A percentile compares a stretch with the other conserved stretches of the same genome.
phyloP scores from a whole-genome alignment of 1,140 invertebrate genomes.

The Zaprionus ornatus region DNA sequence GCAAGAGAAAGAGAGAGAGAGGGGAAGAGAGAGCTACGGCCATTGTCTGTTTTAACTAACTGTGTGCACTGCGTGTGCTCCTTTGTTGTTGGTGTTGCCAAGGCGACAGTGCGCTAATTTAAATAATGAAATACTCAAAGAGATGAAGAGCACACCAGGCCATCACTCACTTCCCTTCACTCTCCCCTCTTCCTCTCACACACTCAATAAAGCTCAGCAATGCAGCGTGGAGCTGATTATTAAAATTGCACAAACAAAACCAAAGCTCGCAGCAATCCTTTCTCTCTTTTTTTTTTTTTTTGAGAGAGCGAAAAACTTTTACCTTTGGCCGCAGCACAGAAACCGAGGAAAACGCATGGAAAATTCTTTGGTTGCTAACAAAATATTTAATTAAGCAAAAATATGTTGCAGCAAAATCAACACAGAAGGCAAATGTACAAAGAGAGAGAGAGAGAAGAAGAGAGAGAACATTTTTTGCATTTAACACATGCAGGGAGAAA shows the following conservation, averaged over 20 bases:
- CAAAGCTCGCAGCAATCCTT: background rate
- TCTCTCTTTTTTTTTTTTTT: slow-evolving; percentile 9
- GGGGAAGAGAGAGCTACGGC: slow-evolving; percentile 34
- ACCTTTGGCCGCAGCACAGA: slow-evolving; percentile 25
- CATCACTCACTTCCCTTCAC: background rate
- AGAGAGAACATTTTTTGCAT: background rate
- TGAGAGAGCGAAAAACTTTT: slow-evolving; percentile 5
- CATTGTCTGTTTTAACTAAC: slow-evolving; percentile 62
- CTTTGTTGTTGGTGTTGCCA: slow-evolving; percentile 51
- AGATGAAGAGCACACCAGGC: slow-evolving; percentile 16
- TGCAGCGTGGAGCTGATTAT: slow-evolving; percentile 55
- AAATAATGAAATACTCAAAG: slow-evolving; percentile 69
- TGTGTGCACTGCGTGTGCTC: slow-evolving; percentile 32
- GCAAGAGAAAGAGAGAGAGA: background rate
- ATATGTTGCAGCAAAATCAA: slow-evolving; percentile 63
- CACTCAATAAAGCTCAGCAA: slow-evolving; percentile 17
- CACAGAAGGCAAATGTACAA: slow-evolving; percentile 26
- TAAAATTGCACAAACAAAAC: slow-evolving; percentile 40
- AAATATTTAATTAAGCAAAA: slow-evolving; percentile 81
- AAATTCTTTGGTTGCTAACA: slow-evolving; percentile 50
- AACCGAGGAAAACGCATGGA: slow-evolving; percentile 26
- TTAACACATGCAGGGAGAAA: slow-evolving; percentile 24
- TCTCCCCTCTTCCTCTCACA: background rate
- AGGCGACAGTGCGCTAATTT: slow-evolving; percentile 70
- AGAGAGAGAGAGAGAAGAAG: background rate